phyloP scores from a whole-genome alignment of 92 coral and sea anemone species.

The Phenganax marumi region DNA sequence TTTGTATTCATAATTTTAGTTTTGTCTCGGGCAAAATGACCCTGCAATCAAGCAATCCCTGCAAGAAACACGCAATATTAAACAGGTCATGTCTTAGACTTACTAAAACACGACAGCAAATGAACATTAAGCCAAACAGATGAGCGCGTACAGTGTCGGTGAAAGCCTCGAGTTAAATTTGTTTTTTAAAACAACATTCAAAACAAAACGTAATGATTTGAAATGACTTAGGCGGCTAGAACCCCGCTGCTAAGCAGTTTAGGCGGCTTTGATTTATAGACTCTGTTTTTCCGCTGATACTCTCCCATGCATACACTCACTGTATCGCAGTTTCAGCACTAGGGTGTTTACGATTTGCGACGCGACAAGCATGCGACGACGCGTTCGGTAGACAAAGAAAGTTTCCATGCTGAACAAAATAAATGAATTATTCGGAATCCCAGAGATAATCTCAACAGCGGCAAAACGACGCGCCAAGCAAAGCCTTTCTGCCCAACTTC shows the following conservation, averaged over 20 bases:
- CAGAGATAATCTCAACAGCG: no score
- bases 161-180: not conserved
- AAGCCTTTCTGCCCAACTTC: no score
- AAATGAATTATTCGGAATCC: no score
- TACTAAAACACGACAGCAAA: no score
- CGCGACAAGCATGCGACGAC: no score
- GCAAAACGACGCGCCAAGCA: no score
- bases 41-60: conserved; percentile 21
- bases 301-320: not conserved
- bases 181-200: conserved; percentile 25
- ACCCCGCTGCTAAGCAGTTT: conserved; percentile 9
- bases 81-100: no score
- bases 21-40: conserved; percentile 20
- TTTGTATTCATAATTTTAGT: conserved; percentile 34
- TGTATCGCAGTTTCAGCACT: no score
- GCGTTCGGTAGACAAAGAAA: no score
- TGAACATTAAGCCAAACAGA: no score
- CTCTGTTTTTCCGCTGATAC: not conserved
- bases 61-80: not conserved
- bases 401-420: no score
- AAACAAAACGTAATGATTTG: conserved; percentile 2
- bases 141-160: not conserved
- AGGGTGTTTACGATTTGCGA: no score
- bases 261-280: conserved; percentile 2
- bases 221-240: not conserved